These are phyloP conservation scores for Bolinopsis microptera DNA, from an alignment of 37 sponge, comb jelly and placozoan species.

Conservation along the genomic window DNA sequence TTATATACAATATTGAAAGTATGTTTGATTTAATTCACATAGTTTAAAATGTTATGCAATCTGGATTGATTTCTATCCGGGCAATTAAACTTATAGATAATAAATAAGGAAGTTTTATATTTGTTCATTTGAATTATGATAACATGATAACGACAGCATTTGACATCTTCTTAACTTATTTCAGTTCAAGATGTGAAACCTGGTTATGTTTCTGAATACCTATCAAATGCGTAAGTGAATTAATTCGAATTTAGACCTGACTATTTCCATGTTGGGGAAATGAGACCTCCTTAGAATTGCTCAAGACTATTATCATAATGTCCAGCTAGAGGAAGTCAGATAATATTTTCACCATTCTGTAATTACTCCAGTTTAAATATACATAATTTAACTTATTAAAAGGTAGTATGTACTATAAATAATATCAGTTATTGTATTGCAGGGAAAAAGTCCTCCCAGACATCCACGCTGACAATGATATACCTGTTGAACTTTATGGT, in stretches of 20 bases:
- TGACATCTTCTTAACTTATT: background rate
- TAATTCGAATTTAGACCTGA: background rate
- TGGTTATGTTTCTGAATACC: conserved; percentile 2
- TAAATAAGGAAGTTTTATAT: too few relatives aligned
- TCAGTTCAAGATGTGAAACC: conserved; percentile 48
- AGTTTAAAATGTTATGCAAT: too few relatives aligned
- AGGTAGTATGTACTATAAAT: too few relatives aligned
- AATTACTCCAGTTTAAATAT: background rate
- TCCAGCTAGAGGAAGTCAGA: background rate
- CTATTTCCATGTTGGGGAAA: too few relatives aligned
- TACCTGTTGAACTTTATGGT: conserved; percentile 27
- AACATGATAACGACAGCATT: too few relatives aligned
- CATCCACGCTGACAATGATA: background rate
- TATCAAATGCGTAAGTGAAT: conserved; percentile 5
- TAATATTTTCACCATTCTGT: background rate
- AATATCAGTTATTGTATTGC: background rate
- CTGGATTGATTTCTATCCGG: too few relatives aligned
- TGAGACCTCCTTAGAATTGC: too few relatives aligned
- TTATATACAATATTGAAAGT: conserved; percentile 34
- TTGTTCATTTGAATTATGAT: too few relatives aligned
- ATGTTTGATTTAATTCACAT: background rate
- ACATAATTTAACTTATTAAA: background rate
- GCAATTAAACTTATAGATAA: too few relatives aligned
- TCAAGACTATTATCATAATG: too few relatives aligned
- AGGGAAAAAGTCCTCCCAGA: background rate